Conservation (phyloP, 2,113 vertebrate species). For the Axis porcinus region DNA sequence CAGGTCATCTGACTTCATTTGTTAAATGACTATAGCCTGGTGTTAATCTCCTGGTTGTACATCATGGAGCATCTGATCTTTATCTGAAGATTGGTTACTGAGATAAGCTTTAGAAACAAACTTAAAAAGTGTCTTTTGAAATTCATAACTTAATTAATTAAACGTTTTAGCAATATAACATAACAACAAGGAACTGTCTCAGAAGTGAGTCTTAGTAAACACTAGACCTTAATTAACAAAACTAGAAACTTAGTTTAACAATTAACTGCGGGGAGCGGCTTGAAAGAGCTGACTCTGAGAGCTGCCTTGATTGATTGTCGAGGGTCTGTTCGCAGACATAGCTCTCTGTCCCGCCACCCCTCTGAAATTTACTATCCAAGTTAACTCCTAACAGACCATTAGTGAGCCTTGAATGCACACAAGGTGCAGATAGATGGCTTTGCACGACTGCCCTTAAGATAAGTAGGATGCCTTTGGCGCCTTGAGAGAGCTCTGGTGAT, state of each 20-base stretch:
- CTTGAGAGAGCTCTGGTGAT: no score
- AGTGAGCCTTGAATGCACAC: no score
- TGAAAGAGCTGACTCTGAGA: no score
- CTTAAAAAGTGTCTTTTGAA: background rate
- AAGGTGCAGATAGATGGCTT: no score
- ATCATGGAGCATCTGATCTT: background rate
- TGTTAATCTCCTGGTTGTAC: background rate
- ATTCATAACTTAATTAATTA: background rate
- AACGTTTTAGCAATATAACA: background rate
- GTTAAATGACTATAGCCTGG: background rate
- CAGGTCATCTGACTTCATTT: background rate
- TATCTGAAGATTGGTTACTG: background rate
- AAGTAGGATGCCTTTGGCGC: no score
- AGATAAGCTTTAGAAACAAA: background rate
- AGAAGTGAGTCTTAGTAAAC: background rate
- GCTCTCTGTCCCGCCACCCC: no score
- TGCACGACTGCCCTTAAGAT: no score
- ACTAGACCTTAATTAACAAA: background rate
- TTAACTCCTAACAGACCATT: no score
- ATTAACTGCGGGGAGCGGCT: no score
- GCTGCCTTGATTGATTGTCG: no score
- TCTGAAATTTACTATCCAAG: no score
- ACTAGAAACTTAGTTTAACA: background rate
- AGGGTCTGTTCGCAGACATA: no score
- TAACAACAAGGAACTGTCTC: background rate